A percentile compares a stretch with the other conserved stretches of the same genome.
Evolutionary conservation across 2,888 invertebrate species (phyloP).

Genomic region (Synanthedon andrenaeformis): DNA sequence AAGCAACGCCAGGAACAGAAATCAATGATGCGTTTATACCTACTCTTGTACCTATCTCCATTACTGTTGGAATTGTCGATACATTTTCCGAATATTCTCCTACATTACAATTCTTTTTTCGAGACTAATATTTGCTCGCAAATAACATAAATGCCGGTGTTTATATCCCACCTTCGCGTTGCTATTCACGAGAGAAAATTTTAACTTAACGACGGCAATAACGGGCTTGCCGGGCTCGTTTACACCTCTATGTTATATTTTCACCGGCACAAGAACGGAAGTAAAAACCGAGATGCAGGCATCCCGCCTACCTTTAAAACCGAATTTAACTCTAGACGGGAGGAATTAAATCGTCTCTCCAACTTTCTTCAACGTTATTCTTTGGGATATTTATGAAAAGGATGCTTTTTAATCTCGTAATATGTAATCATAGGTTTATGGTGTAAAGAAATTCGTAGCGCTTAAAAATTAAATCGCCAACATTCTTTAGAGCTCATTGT

Average conservation of each 20-base stretch:
- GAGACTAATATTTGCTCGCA: conserved; percentile 27
- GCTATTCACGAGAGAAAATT: conserved; percentile 51
- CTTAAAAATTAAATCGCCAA: no score
- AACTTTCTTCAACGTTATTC: no score
- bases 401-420: no score
- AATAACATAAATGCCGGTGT: conserved; percentile 47
- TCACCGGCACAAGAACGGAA: conserved; percentile 30
- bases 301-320: not conserved
- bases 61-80: not conserved
- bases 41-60: not conserved
- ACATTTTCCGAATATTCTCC: not conserved
- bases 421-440: no score
- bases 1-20: not conserved
- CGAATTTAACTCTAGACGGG: not conserved
- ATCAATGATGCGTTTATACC: not conserved
- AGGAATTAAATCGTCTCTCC: no score
- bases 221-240: conserved; percentile 43
- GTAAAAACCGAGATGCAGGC: conserved; percentile 15
- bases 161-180: conserved; percentile 41
- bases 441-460: no score
- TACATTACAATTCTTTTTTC: not conserved
- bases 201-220: conserved; percentile 56
- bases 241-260: conserved; percentile 49
- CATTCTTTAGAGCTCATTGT: no score
- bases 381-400: no score